A percentile compares a stretch with the other conserved stretches of the same genome.
Conservation (phyloP, 2,113 vertebrate genomes). For the Galemys pyrenaicus region DNA sequence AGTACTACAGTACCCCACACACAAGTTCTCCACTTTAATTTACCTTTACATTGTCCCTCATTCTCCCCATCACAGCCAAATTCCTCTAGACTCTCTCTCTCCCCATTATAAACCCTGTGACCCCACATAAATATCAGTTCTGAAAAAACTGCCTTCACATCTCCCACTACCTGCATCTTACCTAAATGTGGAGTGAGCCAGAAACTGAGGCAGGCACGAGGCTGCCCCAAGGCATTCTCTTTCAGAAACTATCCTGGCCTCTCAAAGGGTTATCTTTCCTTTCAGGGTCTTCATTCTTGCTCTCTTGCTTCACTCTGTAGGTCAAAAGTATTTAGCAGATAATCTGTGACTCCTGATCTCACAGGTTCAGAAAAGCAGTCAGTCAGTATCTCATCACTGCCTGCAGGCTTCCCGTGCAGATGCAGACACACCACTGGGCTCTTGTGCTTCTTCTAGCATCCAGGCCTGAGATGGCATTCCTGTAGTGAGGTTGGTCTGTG, state of each 20-base stretch:
- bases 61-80: neutral
- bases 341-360: neutral
- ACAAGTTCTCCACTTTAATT: neutral
- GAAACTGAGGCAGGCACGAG: neutral
- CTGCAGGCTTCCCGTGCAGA: neutral
- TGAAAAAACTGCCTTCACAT: neutral
- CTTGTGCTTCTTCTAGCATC: neutral
- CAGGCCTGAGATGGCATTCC: neutral
- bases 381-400: neutral
- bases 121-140: neutral
- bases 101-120: neutral
- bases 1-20: no score
- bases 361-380: slow-evolving; percentile 31
- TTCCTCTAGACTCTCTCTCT: neutral
- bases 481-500: neutral
- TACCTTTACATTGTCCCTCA: neutral
- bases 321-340: slow-evolving; percentile 7
- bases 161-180: neutral
- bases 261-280: neutral
- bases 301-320: neutral
- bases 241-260: neutral
- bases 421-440: neutral
- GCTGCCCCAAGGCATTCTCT: neutral
- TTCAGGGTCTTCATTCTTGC: neutral
- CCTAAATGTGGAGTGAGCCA: neutral